Conservation (phyloP, 2,797 vertebrate genomes). For the Carcharodon carcharias region DNA sequence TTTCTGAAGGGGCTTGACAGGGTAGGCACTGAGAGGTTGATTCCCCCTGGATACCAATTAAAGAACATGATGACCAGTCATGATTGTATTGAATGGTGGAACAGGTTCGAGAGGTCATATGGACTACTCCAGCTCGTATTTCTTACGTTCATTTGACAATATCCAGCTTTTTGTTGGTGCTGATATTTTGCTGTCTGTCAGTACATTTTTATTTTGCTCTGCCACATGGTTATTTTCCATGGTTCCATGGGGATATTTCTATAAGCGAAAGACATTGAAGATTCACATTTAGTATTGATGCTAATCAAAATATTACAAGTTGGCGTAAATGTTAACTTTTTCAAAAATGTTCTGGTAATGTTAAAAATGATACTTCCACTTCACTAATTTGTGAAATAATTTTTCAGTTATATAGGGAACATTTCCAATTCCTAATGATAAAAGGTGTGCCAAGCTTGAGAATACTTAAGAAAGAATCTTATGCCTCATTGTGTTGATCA, state of each 20-base stretch:
- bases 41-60: no score
- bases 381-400: neutral
- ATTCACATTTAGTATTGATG: neutral
- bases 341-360: neutral
- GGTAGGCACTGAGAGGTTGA: no score
- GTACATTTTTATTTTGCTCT: neutral
- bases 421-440: neutral
- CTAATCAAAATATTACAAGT: neutral
- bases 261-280: neutral
- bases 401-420: neutral
- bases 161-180: neutral
- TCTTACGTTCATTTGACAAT: neutral
- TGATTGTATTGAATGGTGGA: no score
- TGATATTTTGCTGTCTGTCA: neutral
- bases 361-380: neutral
- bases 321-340: neutral
- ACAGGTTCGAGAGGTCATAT: no score
- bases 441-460: neutral
- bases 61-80: no score
- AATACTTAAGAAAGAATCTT: neutral
- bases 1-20: no score
- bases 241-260: neutral
- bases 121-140: no score
- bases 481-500: neutral
- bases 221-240: neutral